Conservation (phyloP, 2,888 invertebrate genomes). For the Lochmaea crataegi region DNA sequence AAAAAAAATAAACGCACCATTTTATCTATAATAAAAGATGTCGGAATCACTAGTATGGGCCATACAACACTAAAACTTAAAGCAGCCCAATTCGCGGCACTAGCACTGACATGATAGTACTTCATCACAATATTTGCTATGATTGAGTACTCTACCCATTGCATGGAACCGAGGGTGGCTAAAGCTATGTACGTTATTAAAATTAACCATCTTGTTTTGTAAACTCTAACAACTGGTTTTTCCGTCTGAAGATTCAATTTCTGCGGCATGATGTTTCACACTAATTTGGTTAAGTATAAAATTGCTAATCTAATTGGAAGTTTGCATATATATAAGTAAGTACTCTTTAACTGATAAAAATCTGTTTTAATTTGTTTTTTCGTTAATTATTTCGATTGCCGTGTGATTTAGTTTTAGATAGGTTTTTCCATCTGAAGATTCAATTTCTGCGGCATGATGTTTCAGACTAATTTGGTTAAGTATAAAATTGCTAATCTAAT, state of each 20-base stretch:
- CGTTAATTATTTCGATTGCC: no score
- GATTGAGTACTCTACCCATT: constrained; percentile 96
- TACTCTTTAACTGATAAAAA: no score
- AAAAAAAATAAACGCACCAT: constrained; percentile 71
- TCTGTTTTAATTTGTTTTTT: no score
- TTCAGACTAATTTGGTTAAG: not conserved
- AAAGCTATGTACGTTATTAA: constrained; percentile 84
- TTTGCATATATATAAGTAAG: not conserved
- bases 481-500: not conserved
- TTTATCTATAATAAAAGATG: constrained; percentile 92
- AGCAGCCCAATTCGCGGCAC: constrained; percentile 91
- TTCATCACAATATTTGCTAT: constrained; percentile 83
- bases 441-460: not conserved
- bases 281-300: not conserved
- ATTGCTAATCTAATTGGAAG: not conserved
- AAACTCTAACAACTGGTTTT: not conserved
- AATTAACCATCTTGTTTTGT: constrained; percentile 81
- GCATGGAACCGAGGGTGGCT: constrained; percentile 91
- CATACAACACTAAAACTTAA: constrained; percentile 97
- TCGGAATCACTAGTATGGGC: constrained; percentile 95
- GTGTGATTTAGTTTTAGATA: no score
- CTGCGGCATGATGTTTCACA: not conserved
- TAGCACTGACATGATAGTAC: constrained; percentile 77
- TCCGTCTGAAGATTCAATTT: not conserved
- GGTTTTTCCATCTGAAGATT: constrained; percentile 1